Conservation (phyloP, 2,797 vertebrate genomes). For the Sebastes oblongus region DNA sequence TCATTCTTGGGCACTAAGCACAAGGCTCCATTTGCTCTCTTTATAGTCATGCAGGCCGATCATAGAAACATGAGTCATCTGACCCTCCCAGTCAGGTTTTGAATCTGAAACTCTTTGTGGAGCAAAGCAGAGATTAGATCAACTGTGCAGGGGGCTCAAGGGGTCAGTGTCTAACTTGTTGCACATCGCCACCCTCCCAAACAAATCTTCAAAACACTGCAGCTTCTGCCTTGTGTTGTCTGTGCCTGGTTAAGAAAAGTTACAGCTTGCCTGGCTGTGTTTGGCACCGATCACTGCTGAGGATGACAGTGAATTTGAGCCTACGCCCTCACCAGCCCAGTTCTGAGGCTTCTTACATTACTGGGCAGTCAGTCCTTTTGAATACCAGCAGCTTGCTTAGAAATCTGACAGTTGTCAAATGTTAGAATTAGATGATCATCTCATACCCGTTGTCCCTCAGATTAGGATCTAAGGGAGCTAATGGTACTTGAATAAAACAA, state of each 20-base stretch:
- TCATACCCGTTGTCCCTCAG: conserved; percentile 27
- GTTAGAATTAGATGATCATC: conserved; percentile 46
- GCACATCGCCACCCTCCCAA: conserved; percentile 27
- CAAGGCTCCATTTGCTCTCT: conserved; percentile 75
- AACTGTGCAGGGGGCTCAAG: conserved; percentile 47
- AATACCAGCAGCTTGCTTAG: conserved; percentile 56
- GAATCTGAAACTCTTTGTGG: conserved; percentile 73
- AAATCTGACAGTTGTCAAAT: conserved; percentile 41
- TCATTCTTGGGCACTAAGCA: conserved; percentile 65
- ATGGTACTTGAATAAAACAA: conserved; percentile 17
- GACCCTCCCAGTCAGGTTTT: conserved; percentile 73
- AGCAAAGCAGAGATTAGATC: conserved; percentile 64
- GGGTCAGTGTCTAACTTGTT: conserved; percentile 55
- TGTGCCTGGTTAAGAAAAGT: conserved; percentile 22
- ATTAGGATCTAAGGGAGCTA: conserved; percentile 47
- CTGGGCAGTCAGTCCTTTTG: conserved; percentile 49
- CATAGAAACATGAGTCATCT: conserved; percentile 83
- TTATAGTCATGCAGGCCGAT: conserved; percentile 76
- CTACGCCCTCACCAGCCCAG: conserved; percentile 50
- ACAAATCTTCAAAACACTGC: conserved; percentile 33
- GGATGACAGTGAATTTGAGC: conserved; percentile 72
- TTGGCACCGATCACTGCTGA: conserved; percentile 50
- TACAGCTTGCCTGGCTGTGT: conserved; percentile 23
- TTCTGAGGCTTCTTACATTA: conserved; percentile 62
- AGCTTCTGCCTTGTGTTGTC: conserved; percentile 19